phyloP scores from a whole-genome alignment of 1,140 invertebrate genomes.

The Cotesia vestalis region DNA sequence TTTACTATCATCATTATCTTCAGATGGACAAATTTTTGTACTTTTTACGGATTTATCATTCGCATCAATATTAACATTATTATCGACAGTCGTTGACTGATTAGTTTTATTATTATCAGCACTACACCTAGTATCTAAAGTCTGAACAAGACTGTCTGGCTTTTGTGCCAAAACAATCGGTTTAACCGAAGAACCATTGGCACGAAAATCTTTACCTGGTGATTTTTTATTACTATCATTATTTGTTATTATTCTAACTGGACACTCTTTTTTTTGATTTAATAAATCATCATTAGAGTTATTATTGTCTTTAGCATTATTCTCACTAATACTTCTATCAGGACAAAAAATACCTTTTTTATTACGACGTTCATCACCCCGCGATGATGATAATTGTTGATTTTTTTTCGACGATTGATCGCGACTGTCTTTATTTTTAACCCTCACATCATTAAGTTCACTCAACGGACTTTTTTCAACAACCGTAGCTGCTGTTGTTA shows the following conservation, averaged over 20 bases:
- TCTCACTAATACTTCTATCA: conserved; percentile 21
- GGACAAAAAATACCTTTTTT: conserved; percentile 21
- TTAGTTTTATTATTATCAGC: not conserved
- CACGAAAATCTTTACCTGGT: conserved; percentile 10
- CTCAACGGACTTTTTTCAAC: conserved; percentile 29
- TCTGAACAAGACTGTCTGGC: not conserved
- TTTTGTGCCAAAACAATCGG: not conserved
- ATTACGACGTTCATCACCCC: conserved; percentile 36
- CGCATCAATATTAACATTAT: conserved; percentile 31
- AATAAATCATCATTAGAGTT: conserved; percentile 1
- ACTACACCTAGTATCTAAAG: not conserved
- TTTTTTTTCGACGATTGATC: conserved; percentile 33
- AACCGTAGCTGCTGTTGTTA: not conserved
- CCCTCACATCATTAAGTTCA: conserved; percentile 27
- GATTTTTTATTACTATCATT: conserved; percentile 16
- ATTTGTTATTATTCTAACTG: conserved; percentile 1
- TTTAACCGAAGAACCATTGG: conserved; percentile 23
- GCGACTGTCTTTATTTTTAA: conserved; percentile 31
- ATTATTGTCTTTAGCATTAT: conserved; percentile 20
- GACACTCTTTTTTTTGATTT: not conserved
- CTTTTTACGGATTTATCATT: not conserved
- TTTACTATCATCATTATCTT: conserved; percentile 29
- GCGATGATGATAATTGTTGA: conserved; percentile 21
- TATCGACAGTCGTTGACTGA: not conserved
- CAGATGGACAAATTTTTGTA: conserved; percentile 1